Conservation (phyloP, 2,797 vertebrate species). For the Tokudaia tokunoshimensis region DNA sequence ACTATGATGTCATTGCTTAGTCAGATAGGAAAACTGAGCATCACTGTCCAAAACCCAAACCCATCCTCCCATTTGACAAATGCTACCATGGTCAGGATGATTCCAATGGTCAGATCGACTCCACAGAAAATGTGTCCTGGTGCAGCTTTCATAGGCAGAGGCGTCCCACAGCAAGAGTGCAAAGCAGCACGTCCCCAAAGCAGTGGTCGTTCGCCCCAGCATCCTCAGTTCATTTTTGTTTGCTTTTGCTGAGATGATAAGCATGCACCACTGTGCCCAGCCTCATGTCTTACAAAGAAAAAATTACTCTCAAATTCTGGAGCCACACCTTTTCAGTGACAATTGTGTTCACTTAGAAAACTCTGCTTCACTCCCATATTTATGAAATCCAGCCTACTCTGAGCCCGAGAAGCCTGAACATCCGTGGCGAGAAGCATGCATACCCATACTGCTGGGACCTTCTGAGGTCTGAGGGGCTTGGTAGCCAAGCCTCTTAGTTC, state of each 20-base stretch:
- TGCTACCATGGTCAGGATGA: not conserved
- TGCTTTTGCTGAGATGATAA: not conserved
- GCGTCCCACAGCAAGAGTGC: not conserved
- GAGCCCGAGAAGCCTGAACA: not conserved
- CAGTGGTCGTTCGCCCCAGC: not conserved
- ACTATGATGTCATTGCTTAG: slow-evolving; percentile 47
- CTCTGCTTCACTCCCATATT: not conserved
- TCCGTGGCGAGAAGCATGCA: not conserved
- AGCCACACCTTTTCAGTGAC: not conserved
- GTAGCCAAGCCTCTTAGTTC: too few species aligned
- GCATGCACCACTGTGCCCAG: not conserved
- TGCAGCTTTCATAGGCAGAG: not conserved
- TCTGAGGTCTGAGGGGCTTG: not conserved
- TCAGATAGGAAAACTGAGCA: slow-evolving; percentile 52
- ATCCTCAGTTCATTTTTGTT: not conserved
- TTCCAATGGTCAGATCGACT: not conserved
- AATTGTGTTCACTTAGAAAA: not conserved
- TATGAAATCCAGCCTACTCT: not conserved
- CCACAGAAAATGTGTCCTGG: not conserved
- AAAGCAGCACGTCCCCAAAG: not conserved
- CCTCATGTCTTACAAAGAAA: not conserved
- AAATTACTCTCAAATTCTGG: not conserved
- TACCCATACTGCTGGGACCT: not conserved
- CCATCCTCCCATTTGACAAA: not conserved
- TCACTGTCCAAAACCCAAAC: slow-evolving; percentile 13